Conservation (phyloP, 2,888 invertebrate genomes). For the Macrophya alboannulata region DNA sequence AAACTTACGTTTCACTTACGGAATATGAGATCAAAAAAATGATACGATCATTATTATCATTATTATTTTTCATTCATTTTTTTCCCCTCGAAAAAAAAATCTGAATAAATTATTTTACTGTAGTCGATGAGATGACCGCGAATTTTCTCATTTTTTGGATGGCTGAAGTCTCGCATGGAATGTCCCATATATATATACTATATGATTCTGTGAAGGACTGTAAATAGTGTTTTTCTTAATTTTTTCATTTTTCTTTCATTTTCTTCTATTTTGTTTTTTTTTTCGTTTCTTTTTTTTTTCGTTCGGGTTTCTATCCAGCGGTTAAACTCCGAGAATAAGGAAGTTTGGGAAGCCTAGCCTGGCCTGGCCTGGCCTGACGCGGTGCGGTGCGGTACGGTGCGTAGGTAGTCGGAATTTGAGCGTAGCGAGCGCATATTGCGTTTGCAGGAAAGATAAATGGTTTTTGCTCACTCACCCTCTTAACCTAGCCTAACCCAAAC, state of each 20-base stretch:
- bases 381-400: background rate
- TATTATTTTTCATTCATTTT: too few species aligned
- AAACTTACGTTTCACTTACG: too few species aligned
- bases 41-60: too few species aligned
- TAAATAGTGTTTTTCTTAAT: background rate
- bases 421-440: constrained; percentile 61
- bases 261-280: background rate
- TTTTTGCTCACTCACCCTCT: constrained; percentile 55
- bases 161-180: too few species aligned
- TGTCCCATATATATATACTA: too few species aligned
- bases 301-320: background rate
- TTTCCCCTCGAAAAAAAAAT: too few species aligned
- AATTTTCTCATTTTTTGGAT: too few species aligned
- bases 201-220: background rate
- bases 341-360: background rate
- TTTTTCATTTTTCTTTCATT: background rate
- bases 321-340: background rate
- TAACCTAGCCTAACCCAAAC: constrained; percentile 56
- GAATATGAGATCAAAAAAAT: too few species aligned
- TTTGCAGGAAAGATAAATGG: constrained; percentile 65
- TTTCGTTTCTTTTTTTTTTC: background rate
- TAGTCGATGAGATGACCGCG: too few species aligned
- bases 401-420: constrained; percentile 51
- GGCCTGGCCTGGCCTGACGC: background rate
- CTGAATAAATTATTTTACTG: too few species aligned